Base-by-base conservation (phyloP, 2,797 vertebrate genomes). In the Gymnoscopelus microlampas region DNA sequence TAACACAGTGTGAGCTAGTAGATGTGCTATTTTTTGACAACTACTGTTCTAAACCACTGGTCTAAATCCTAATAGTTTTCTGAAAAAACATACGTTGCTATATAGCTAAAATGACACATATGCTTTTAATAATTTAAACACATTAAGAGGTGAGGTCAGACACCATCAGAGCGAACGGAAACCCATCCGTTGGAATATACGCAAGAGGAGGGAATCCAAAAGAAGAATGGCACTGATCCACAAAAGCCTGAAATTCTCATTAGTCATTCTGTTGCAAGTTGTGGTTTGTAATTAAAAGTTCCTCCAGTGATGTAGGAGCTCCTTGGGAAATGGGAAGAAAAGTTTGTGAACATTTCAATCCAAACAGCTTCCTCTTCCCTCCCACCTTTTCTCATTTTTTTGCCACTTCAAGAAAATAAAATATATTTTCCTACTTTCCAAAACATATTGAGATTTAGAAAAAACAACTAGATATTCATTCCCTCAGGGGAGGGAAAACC, bases 281-380 rank as follows among this genome's bases (percentile, higher is more conserved):
- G 63, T 74, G 77, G 69, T 76, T 8, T 85, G 81, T 87, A 88
- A 90, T 93, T 91, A 91, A 90, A 90, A 83, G 82, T 89, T 90
- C 71, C 68, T 80, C 60, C 60, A 53, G 68, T 56, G 15, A 63
- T 55, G 63, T 71, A 64, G 66, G 81, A 82, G 60, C 66, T 79
- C 74, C 79, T 70, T 69, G 63, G 73, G 80, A 87, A 77, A 12
- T n/a, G 66, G 62, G 61, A 69, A 76, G 66, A 78, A 88, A 85
- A 71, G 77, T 77, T 63, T 81, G 73, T 78, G 70, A 71, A 74
- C 65, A 76, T 81, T 84, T 81, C 64, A 83, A 78, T 82, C 78
- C 53, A 60, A 71, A 71, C 47, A 50, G 50, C 69, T 60, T 19
- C 64, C 58, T 39, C 35, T 39, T 39, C 7, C 35, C 4, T 7